A percentile compares a stretch with the other conserved stretches of the same genome.
Conservation (phyloP, 2,888 invertebrate genomes). For the Altica lythri region DNA sequence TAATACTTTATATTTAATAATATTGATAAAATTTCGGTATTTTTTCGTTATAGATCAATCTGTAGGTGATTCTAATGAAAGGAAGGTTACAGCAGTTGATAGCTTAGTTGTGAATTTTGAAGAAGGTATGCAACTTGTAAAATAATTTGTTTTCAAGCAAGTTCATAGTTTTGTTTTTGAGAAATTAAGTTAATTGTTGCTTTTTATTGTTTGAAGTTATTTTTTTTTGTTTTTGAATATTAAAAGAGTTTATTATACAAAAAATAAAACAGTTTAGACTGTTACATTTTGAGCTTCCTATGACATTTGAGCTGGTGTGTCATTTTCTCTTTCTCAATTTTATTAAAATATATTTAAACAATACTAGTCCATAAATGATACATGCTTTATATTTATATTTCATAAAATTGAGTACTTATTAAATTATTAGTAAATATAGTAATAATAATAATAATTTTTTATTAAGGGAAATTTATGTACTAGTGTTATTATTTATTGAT, state of each 20-base stretch:
- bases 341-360: constrained; percentile 28
- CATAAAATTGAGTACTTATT: neutral
- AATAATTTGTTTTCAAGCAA: constrained; percentile 43
- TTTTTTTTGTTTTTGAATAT: constrained; percentile 25
- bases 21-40: neutral
- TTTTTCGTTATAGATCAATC: constrained; percentile 36
- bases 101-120: constrained; percentile 79
- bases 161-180: constrained; percentile 32
- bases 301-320: constrained; percentile 19
- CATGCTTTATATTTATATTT: constrained; percentile 8
- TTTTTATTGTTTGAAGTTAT: constrained; percentile 32
- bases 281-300: constrained; percentile 13
- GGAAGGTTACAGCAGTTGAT: constrained; percentile 62
- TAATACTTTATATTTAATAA: neutral
- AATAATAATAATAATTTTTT: constrained; percentile 1
- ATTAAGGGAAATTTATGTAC: constrained; percentile 20
- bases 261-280: constrained; percentile 1
- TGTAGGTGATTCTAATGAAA: constrained; percentile 41
- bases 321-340: constrained; percentile 19
- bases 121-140: constrained; percentile 80
- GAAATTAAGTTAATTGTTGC: constrained; percentile 33
- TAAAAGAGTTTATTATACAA: constrained; percentile 19
- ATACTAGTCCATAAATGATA: constrained; percentile 27
- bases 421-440: constrained; percentile 5
- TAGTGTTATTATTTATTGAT: constrained; percentile 25